A percentile compares a stretch with the other conserved stretches of the same genome.
These are phyloP conservation scores for Sinhomidia bicolor DNA, from an alignment of 2,888 invertebrate species.

Conservation along the genomic window DNA sequence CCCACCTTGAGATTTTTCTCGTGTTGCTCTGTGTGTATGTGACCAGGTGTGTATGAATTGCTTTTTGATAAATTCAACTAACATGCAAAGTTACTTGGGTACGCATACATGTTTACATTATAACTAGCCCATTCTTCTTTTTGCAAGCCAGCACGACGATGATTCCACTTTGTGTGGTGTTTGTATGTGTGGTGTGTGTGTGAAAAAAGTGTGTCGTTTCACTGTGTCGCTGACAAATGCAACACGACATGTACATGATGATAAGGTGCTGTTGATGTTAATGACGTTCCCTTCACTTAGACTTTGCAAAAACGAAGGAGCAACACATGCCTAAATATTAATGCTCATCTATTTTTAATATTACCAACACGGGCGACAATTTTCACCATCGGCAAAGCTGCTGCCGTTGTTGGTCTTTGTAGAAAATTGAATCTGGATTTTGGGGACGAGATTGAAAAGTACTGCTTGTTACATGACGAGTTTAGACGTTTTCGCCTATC, in stretches of 20 bases:
- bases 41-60: neutral
- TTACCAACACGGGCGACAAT: neutral
- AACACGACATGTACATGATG: neutral
- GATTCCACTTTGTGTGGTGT: neutral
- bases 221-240: constrained; percentile 8
- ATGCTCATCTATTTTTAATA: neutral
- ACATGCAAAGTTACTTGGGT: neutral
- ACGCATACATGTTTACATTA: neutral
- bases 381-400: neutral
- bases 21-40: neutral
- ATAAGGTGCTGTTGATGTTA: constrained; percentile 6
- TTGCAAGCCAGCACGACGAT: neutral
- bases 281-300: neutral
- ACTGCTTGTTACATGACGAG: neutral
- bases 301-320: neutral
- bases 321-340: neutral
- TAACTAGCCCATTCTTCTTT: neutral
- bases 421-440: neutral
- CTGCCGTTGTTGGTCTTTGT: neutral
- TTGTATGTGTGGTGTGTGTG: neutral
- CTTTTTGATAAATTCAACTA: neutral
- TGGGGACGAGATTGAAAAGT: neutral
- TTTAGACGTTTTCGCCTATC: neutral
- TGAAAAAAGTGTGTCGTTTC: constrained; percentile 18
- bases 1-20: neutral